Evolutionary conservation across 2,113 vertebrate species (phyloP).

Genomic region (Emydura subglobosa): DNA sequence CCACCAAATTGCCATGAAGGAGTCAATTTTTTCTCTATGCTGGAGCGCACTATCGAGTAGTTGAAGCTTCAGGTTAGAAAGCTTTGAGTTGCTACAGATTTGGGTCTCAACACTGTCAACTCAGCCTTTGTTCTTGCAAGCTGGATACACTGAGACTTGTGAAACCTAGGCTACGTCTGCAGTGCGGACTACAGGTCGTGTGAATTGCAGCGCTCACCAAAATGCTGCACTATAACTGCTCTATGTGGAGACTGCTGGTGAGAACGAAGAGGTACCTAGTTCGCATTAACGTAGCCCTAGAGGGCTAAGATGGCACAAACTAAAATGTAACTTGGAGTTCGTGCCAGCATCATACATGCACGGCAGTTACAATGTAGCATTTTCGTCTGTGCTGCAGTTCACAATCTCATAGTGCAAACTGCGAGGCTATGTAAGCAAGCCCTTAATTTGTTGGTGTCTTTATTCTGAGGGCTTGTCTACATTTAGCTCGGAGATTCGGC

Average conservation of each 20-base stretch:
- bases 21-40: not conserved
- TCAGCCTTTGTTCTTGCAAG: not conserved
- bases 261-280: not conserved
- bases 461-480: not conserved
- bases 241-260: not conserved
- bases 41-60: conserved; percentile 20
- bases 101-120: not conserved
- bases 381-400: not conserved
- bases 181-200: not conserved
- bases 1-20: not conserved
- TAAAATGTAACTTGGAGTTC: not conserved
- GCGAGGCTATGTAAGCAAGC: not conserved
- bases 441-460: not conserved
- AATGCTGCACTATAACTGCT: not conserved
- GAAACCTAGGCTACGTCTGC: not conserved
- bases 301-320: not conserved
- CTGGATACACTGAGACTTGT: not conserved
- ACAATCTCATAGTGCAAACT: not conserved
- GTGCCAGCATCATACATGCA: not conserved
- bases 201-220: not conserved
- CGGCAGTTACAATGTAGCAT: not conserved
- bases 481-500: too few relatives aligned
- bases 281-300: not conserved
- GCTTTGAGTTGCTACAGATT: not conserved
- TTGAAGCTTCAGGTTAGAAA: conserved; percentile 2